Evolutionary conservation across 2,888 invertebrate species (phyloP), one percentile per base, ranked within the genome.

Genomic region (Thera britannica): DNA sequence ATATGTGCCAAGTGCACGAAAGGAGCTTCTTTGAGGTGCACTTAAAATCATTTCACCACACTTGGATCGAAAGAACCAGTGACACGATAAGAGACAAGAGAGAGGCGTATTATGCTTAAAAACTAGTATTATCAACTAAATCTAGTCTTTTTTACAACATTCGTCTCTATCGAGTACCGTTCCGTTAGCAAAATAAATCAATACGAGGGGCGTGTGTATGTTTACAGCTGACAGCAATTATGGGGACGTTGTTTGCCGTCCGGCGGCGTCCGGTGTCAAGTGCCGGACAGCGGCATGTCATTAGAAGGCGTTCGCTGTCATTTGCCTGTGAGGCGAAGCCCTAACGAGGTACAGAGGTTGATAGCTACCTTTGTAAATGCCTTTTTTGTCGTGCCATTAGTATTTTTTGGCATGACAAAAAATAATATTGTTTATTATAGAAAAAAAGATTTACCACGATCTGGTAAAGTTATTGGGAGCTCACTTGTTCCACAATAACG

Each of bases 241-340:
- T 76, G 78, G 79, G 76, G 73, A 72, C 77, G 80, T 79, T 82
- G 80, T 79, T 80, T 82, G 77, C 67, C 75, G 76, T 79, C 79
- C 77, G 77, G 72, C 23, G 23, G 23, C 56, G 48, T 58, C 81
- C 83, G 80, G 81, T 83, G 84, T 87, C 88, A 82, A 84, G 83
- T 86, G 81, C 80, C 83, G 72, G 77, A 72, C 76, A 68, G 72
- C 74, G 79, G 75, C 75, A 71, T 75, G 79, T 80, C 79, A 77
- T 73, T 75, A 73, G 72, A 65, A 62, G 58, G 49, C 51, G 68
- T 58, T 62, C 44, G 70, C 63, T 72, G 73, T 68, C 78, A 77
- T 73, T 79, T 58, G 58, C 36, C 61, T 44, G 65, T 59, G 65
- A 62, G 65, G 58, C 58, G 59, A 62, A 55, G 62, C 65, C 65